phyloP scores from a whole-genome alignment of 2,888 invertebrate species.

The Orthosia gracilis region DNA sequence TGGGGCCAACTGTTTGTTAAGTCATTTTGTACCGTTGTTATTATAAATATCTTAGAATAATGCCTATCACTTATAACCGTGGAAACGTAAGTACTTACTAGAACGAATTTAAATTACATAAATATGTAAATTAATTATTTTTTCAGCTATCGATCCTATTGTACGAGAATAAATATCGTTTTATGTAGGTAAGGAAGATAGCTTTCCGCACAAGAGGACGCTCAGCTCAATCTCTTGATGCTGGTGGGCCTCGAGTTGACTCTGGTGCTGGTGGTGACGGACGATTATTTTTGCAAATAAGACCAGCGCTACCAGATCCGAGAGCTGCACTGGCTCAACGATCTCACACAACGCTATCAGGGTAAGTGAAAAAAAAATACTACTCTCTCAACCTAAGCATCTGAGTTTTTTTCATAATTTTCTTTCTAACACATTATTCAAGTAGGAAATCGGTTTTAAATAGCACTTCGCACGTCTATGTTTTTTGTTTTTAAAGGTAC shows the following conservation, averaged over 20 bases:
- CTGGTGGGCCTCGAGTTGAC: slow-evolving; percentile 77
- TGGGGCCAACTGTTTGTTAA: slow-evolving; percentile 80
- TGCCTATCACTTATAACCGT: slow-evolving; percentile 87
- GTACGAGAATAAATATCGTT: slow-evolving; percentile 24
- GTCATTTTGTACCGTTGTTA: slow-evolving; percentile 70
- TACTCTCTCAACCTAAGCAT: not conserved
- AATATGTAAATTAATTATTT: slow-evolving; percentile 54
- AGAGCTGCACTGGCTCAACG: slow-evolving; percentile 81
- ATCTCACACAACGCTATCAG: slow-evolving; percentile 89
- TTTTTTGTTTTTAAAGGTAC: too few species aligned
- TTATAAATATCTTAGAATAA: slow-evolving; percentile 74
- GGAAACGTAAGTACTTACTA: slow-evolving; percentile 87
- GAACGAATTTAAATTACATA: slow-evolving; percentile 33
- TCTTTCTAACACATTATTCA: too few species aligned
- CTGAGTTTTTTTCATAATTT: not conserved
- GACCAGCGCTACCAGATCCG: slow-evolving; percentile 86
- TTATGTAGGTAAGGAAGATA: slow-evolving; percentile 84
- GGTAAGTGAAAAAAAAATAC: slow-evolving; percentile 71
- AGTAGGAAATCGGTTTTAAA: too few species aligned
- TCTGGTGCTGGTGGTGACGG: slow-evolving; percentile 82
- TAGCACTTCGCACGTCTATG: too few species aligned
- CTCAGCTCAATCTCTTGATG: slow-evolving; percentile 88
- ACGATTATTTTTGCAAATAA: slow-evolving; percentile 86
- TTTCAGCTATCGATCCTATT: slow-evolving; percentile 27
- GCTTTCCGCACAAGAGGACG: slow-evolving; percentile 88